Conservation (phyloP, 2,888 invertebrate genomes). For the Scaptomyza tumidula region DNA sequence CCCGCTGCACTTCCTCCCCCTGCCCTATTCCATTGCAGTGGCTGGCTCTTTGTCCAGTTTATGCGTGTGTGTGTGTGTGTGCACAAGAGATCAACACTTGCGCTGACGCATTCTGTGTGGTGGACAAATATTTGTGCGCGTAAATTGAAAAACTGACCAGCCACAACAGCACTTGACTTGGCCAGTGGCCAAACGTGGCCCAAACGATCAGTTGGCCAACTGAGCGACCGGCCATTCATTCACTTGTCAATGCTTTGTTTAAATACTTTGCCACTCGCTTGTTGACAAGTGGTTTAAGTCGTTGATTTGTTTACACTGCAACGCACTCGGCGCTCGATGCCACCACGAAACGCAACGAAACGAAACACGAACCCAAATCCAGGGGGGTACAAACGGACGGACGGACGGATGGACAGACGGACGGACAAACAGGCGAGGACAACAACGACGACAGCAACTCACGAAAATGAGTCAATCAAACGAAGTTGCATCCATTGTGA, state of each 20-base stretch:
- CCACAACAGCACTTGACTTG: constrained; percentile 78
- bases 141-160: constrained; percentile 80
- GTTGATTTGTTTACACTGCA: constrained; percentile 77
- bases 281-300: constrained; percentile 80
- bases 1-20: constrained; percentile 13
- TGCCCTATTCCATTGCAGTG: not conserved
- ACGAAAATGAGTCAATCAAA: constrained; percentile 80
- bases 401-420: not conserved
- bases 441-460: constrained; percentile 52
- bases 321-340: constrained; percentile 50
- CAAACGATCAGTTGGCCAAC: constrained; percentile 43
- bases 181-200: constrained; percentile 39
- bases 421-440: constrained; percentile 5
- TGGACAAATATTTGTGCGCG: constrained; percentile 77
- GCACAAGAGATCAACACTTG: constrained; percentile 78
- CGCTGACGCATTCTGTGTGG: constrained; percentile 73
- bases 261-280: constrained; percentile 79
- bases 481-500: constrained; percentile 59
- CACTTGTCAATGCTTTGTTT: constrained; percentile 79
- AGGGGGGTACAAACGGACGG: constrained; percentile 2
- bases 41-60: constrained; percentile 32
- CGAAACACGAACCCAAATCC: constrained; percentile 1
- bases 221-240: constrained; percentile 66
- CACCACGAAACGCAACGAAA: constrained; percentile 14
- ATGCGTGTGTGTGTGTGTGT: constrained; percentile 28